These are phyloP conservation scores for Gadopsis bispinosus DNA, from an alignment of 2,797 vertebrate genomes.

Conservation along the genomic window DNA sequence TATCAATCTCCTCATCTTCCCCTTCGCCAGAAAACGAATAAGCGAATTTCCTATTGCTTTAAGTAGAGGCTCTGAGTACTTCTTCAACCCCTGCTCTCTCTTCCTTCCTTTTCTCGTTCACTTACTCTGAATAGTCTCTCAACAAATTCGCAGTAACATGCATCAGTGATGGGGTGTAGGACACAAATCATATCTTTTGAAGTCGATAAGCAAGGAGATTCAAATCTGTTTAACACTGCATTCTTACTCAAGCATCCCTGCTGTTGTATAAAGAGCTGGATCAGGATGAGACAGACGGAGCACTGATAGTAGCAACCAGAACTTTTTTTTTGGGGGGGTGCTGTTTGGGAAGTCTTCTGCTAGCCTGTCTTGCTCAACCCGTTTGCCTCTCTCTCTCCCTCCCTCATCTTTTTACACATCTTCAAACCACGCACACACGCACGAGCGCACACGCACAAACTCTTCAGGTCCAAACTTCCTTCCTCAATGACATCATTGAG, in stretches of 20 bases:
- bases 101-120: background rate
- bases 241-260: conserved; percentile 6
- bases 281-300: conserved; percentile 37
- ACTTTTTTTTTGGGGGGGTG: conserved; percentile 26
- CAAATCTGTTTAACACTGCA: conserved; percentile 19
- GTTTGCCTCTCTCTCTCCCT: background rate
- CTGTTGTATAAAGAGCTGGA: conserved; percentile 38
- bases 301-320: conserved; percentile 29
- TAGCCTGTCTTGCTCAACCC: conserved; percentile 16
- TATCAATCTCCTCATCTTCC: background rate
- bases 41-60: background rate
- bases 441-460: conserved; percentile 25
- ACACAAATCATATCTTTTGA: conserved; percentile 16
- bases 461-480: conserved; percentile 58
- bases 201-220: conserved; percentile 20
- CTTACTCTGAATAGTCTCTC: conserved; percentile 8
- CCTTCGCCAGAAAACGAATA: background rate
- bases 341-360: conserved; percentile 38
- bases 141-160: conserved; percentile 11
- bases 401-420: conserved; percentile 14
- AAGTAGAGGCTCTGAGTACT: background rate
- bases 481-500: conserved; percentile 70
- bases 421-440: background rate
- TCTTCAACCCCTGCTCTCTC: background rate
- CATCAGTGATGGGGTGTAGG: conserved; percentile 15